Evolutionary conservation across 2,113 vertebrate genomes (phyloP).

Genomic region (Nothoprocta perdicaria): DNA sequence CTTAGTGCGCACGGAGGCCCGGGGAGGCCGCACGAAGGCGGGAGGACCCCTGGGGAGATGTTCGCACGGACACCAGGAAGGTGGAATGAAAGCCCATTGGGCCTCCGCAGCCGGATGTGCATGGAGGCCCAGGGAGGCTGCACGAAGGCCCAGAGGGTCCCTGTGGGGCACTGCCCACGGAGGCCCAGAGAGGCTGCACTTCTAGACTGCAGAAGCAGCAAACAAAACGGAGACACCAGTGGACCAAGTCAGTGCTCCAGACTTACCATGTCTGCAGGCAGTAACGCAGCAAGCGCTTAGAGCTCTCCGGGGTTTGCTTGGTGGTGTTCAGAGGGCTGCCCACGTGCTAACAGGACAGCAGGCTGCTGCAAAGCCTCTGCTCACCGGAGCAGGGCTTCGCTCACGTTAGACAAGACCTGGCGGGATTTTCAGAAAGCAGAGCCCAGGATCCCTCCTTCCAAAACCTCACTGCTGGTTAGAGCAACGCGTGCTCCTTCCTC

Average conservation of each 20-base stretch:
- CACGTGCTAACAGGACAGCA: not conserved
- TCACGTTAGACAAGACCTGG: too few species aligned
- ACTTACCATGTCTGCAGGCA: accelerated
- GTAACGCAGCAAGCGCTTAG: not conserved
- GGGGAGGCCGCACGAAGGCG: not conserved
- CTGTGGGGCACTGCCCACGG: too few species aligned
- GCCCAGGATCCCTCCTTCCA: not conserved
- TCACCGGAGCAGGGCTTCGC: accelerated
- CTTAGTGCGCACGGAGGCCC: too few species aligned
- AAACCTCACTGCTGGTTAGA: not conserved
- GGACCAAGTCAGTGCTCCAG: accelerated
- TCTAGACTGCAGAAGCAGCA: not conserved
- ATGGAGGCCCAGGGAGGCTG: too few species aligned
- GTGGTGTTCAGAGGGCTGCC: accelerated
- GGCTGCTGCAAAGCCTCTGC: accelerated
- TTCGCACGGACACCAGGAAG: too few species aligned
- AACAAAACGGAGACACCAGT: not conserved
- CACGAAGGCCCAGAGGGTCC: too few species aligned
- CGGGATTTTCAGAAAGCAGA: not conserved
- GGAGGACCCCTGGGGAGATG: too few species aligned
- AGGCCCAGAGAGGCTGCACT: not conserved
- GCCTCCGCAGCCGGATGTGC: too few species aligned
- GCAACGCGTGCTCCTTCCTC: not conserved
- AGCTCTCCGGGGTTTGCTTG: accelerated
- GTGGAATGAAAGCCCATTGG: too few species aligned